Evolutionary conservation across 2,888 invertebrate species (phyloP).

Genomic region (Ichneumon xanthorius): DNA sequence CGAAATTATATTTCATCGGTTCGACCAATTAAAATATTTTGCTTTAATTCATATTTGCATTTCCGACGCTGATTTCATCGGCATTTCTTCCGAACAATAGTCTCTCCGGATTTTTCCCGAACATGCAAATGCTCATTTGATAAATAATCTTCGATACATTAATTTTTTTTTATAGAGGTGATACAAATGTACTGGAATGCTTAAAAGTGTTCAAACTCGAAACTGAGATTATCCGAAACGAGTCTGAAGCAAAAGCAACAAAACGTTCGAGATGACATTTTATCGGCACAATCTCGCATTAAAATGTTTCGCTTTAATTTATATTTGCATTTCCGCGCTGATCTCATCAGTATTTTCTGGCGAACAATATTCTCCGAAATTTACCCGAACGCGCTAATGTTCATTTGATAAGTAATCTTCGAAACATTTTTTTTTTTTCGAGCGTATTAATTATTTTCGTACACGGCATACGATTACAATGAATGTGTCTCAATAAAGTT

Average conservation of each 20-base stretch:
- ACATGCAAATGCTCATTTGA: neutral
- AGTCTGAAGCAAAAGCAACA: neutral
- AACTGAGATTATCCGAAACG: neutral
- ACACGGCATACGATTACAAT: constrained; percentile 10
- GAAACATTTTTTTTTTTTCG: constrained; percentile 20
- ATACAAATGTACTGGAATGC: neutral
- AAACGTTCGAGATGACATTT: no score
- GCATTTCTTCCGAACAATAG: neutral
- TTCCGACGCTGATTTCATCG: no score
- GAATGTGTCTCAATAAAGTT: constrained; percentile 23
- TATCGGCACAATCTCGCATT: no score
- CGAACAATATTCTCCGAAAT: neutral
- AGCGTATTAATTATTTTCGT: neutral
- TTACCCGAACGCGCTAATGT: neutral
- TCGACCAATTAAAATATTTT: no score
- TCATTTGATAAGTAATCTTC: neutral
- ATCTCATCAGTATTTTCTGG: neutral
- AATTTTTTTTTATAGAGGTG: neutral
- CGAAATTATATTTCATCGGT: no score
- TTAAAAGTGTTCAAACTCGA: neutral
- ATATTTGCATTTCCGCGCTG: no score
- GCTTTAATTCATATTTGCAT: no score
- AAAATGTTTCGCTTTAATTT: no score
- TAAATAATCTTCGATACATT: neutral
- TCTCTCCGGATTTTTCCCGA: neutral